Conservation (phyloP, 2,113 vertebrate genomes). For the Elachura formosa region DNA sequence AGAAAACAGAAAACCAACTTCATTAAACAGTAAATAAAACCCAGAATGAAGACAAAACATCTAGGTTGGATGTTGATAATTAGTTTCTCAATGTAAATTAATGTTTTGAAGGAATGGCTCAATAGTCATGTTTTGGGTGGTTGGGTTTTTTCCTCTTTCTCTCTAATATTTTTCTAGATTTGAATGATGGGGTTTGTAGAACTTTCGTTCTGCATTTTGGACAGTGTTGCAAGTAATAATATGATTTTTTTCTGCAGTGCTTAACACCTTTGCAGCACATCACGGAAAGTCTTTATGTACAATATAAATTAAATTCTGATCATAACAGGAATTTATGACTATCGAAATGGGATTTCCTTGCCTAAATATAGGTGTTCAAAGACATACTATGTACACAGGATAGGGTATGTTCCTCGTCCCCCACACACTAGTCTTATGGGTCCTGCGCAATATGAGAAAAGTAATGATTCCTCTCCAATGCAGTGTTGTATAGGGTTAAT, state of each 20-base stretch:
- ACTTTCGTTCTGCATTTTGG: neutral
- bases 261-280: neutral
- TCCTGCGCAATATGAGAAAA: neutral
- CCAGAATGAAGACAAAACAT: neutral
- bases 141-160: neutral
- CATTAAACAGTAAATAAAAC: conserved; percentile 42
- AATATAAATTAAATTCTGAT: neutral
- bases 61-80: neutral
- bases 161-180: neutral
- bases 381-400: neutral
- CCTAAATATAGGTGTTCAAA: neutral
- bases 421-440: neutral
- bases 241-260: neutral
- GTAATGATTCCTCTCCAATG: neutral
- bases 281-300: neutral
- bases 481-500: neutral
- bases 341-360: neutral
- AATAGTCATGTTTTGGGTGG: neutral
- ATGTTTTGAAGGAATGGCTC: neutral
- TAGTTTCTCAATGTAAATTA: neutral
- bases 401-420: neutral
- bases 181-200: neutral
- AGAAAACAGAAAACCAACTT: conserved; percentile 15
- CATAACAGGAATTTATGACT: neutral
- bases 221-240: neutral